A percentile compares a stretch with the other conserved stretches of the same genome.
Conservation (phyloP, 2,888 invertebrate genomes). For the Byasa hedistus region DNA sequence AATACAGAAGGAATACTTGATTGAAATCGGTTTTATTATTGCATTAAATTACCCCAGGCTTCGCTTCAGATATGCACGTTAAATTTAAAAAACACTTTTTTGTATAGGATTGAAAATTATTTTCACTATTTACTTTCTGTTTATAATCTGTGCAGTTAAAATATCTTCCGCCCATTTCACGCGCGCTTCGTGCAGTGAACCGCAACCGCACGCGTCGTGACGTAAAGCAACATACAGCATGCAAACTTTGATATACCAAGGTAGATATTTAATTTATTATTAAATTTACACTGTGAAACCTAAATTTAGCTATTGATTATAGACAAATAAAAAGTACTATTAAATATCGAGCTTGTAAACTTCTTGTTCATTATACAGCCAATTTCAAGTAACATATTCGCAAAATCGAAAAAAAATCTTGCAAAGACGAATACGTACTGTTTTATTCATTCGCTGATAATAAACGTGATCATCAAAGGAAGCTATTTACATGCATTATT, state of each 20-base stretch:
- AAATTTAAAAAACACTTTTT: too few species aligned
- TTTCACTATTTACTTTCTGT: not conserved
- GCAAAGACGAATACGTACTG: conserved; percentile 1
- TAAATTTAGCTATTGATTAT: too few species aligned
- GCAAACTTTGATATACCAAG: conserved; percentile 6
- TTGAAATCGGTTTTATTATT: too few species aligned
- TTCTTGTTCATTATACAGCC: too few species aligned
- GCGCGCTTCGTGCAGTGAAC: conserved; percentile 34
- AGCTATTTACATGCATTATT: conserved; percentile 19
- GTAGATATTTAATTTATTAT: not conserved
- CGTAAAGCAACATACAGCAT: conserved; percentile 24
- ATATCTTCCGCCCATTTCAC: conserved; percentile 39
- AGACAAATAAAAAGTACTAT: too few species aligned
- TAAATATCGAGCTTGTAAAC: too few species aligned
- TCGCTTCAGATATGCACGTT: too few species aligned
- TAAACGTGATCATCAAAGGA: conserved; percentile 20
- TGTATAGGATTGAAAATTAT: too few species aligned
- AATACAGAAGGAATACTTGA: too few species aligned
- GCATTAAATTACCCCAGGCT: too few species aligned
- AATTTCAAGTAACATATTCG: not conserved
- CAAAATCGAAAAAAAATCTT: not conserved
- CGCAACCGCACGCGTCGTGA: conserved; percentile 33
- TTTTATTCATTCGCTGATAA: conserved; percentile 23
- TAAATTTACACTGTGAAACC: too few species aligned
- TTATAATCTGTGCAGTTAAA: conserved; percentile 32